phyloP scores from a whole-genome alignment of 2,797 vertebrate genomes.

The Oreonectes daqikongensis region DNA sequence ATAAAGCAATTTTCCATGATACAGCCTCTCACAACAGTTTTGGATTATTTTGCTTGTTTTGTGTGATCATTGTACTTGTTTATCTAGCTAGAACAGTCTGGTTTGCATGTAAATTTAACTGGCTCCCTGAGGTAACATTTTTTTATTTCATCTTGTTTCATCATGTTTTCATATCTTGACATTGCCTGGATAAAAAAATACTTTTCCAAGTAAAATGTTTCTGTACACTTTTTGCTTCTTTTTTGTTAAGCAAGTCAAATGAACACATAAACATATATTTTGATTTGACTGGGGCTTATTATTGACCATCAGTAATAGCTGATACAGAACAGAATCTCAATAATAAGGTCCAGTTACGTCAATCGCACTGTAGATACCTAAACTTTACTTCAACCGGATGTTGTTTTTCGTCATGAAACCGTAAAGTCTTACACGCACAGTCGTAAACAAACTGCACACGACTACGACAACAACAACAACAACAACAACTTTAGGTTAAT shows the following conservation, averaged over 20 bases:
- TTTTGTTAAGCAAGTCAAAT: neutral
- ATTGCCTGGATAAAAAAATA: neutral
- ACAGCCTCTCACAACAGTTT: neutral
- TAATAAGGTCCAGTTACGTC: too few species aligned
- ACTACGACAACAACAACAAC: too few species aligned
- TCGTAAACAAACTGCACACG: too few species aligned
- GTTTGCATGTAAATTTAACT: neutral
- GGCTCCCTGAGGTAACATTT: neutral
- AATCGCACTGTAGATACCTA: too few species aligned
- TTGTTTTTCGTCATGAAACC: too few species aligned
- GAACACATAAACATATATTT: neutral
- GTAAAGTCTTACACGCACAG: too few species aligned
- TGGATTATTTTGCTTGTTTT: neutral
- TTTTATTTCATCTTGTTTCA: slow-evolving; percentile 2
- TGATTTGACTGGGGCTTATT: neutral
- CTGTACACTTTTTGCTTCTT: neutral
- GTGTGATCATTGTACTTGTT: neutral
- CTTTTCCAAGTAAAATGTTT: neutral
- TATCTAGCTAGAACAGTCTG: neutral
- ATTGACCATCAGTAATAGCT: too few species aligned
- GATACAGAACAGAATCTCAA: too few species aligned
- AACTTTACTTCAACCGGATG: too few species aligned
- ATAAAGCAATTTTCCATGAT: neutral
- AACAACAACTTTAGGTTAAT: too few species aligned
- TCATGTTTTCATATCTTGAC: neutral